Base-by-base conservation (phyloP, 2,888 invertebrate genomes). In the Philhelius pedissequus region DNA sequence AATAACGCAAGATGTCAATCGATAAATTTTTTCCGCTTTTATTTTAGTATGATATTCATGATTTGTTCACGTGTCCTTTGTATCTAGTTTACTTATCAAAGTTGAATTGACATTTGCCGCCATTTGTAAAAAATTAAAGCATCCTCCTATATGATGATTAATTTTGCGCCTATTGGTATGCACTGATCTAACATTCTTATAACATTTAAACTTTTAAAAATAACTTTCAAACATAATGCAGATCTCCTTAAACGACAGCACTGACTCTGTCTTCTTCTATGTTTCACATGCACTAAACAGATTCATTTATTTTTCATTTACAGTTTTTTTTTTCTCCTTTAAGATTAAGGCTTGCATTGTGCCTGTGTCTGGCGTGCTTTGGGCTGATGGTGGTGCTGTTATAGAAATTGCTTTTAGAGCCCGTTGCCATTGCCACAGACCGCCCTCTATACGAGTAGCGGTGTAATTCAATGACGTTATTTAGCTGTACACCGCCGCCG, bases 401-500 rank as follows among this genome's bases (percentile, higher is more conserved):
- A 30, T 32, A 64, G 48, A 45, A 64, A 64, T 48, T 45, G n/a
- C 64, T 48, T 64, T 35, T 20, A 13, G n/a, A n/a, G 22, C 15
- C 73, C 58, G 73, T 43, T 70, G 78, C 50, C 58, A 27, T 35
- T 70, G 54, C 66, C 35, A 15, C 35, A 13, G 40, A 48, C 58
- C 77, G 54, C 82, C 68, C 74, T 60, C 80, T 60, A 48, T 69
- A n/a, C n/a, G 58, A 45, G 35, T 15, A 35, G 54, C 40, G 69
- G 70, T 80, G 84, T 80, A 84, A 80, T 84, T 84, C 84, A 80
- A 84, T 84, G 84, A 84, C 84, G 76, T 79, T 84, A 84, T 75
- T 76, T 62, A 80, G 66, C 45, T 58, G 20, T 30, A 54, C 13
- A 13, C 56, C 56, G 32, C 30, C 4, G 45, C 13, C 20, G 8